Evolutionary conservation across 1,140 invertebrate species (phyloP), one percentile per base, ranked within the genome.

Genomic region (Apocrypta bakeri): DNA sequence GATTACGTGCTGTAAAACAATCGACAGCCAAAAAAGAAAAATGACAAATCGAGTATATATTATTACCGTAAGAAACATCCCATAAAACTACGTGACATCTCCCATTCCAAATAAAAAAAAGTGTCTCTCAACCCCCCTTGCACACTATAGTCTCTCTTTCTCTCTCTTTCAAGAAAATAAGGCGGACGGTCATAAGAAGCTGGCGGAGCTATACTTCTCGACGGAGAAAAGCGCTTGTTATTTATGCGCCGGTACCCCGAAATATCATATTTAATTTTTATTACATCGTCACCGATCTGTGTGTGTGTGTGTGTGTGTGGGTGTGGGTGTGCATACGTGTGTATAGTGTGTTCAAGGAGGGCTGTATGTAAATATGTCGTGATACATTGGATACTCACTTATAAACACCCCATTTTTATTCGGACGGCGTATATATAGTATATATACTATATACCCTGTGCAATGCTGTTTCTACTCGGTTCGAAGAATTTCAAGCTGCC

Each of bases 331-430:
- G 9, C n/a, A 56, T 56, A 56, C 14, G 14, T 21, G 14, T 85
- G 86, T 74, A 86, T 79, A 68, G 77, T 83, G 61, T 77, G 84
- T 87, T 85, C 85, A 84, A 85, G 84, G 85, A 74, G 84, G 84
- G 87, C 83, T 88, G 87, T 91, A 92, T 92, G 91, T 92, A 92
- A 92, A 92, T 92, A 92, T 86, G 87, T 84, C 86, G 87, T 92
- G 91, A 92, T 92, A 92, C 91, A 92, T 92, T 91, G 91, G 90
- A 90, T 91, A 92, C 89, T 91, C 87, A 89, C 89, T 92, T 92
- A 92, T 92, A 92, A 92, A 92, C 91, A 92, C 91, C 90, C 91
- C 89, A 92, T 92, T 92, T 92, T 92, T 92, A 92, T 92, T 92
- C 91, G 88, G 85, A 77, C 78, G 85, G 86, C 91, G 90, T 92